A percentile compares a stretch with the other conserved stretches of the same genome.
Conservation (phyloP, 2,113 vertebrate genomes). For the Circaetus cinerascens region DNA sequence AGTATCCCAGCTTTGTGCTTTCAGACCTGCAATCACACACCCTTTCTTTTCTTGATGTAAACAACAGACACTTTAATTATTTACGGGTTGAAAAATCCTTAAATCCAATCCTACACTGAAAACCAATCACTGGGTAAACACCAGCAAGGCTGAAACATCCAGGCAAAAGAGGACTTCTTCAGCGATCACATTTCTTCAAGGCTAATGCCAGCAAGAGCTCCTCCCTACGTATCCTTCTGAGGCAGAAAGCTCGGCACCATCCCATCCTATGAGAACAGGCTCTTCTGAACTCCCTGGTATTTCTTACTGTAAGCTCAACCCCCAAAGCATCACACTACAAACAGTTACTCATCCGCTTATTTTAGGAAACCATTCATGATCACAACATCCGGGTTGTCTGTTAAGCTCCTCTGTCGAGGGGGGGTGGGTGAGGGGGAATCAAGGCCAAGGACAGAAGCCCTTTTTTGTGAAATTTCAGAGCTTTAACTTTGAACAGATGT, state of each 20-base stretch:
- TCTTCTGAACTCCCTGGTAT: neutral
- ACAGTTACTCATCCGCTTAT: neutral
- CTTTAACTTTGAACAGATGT: neutral
- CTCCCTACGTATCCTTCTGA: neutral
- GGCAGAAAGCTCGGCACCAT: neutral
- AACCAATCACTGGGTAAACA: neutral
- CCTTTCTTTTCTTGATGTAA: neutral
- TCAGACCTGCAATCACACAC: neutral
- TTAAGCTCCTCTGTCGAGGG: neutral
- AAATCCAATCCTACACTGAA: neutral
- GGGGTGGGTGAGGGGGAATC: too few relatives aligned
- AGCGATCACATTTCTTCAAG: neutral
- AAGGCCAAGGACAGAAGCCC: neutral
- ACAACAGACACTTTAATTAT: neutral
- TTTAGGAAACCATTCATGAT: neutral
- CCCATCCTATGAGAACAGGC: rapidly evolving
- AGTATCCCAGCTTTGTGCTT: neutral
- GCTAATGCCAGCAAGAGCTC: neutral
- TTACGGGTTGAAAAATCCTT: neutral
- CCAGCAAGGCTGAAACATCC: neutral
- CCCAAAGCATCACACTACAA: neutral
- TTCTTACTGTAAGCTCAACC: neutral
- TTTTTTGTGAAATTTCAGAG: neutral
- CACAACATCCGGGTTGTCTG: rapidly evolving
- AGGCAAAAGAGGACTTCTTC: neutral